Conservation (phyloP, 2,888 invertebrate species). For the Zeuzera pyrina region DNA sequence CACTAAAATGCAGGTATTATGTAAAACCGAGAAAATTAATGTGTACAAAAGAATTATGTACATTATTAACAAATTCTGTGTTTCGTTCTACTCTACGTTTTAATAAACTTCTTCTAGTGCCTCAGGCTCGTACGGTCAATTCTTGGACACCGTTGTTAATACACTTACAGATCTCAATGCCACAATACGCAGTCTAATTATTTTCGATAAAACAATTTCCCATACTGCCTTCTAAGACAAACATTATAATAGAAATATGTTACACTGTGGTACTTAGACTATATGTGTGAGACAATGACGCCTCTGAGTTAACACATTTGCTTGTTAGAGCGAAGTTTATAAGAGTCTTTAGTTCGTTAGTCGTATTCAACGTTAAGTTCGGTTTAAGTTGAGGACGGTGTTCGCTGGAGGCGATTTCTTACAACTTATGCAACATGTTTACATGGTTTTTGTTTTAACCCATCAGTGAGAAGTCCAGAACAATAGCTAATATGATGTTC, state of each 20-base stretch:
- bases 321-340: slow-evolving; percentile 37
- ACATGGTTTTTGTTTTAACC: slow-evolving; percentile 29
- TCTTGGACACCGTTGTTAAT: slow-evolving; percentile 13
- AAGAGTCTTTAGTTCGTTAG: slow-evolving; percentile 21
- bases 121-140: slow-evolving; percentile 15
- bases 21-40: too few species aligned
- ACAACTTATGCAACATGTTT: slow-evolving; percentile 25
- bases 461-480: too few species aligned
- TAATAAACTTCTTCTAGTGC: slow-evolving; percentile 14
- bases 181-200: background rate
- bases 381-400: slow-evolving; percentile 26
- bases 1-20: too few species aligned
- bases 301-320: slow-evolving; percentile 35
- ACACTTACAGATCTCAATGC: slow-evolving; percentile 3
- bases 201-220: background rate
- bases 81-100: too few species aligned
- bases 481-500: too few species aligned
- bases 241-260: background rate
- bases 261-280: slow-evolving; percentile 2
- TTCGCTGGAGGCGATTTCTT: slow-evolving; percentile 20
- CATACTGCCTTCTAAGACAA: background rate
- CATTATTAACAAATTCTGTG: too few species aligned
- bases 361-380: slow-evolving; percentile 23
- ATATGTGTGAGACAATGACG: slow-evolving; percentile 11
- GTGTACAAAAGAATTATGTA: too few species aligned